A percentile compares a stretch with the other conserved stretches of the same genome.
phyloP scores from a whole-genome alignment of 2,888 invertebrate genomes.

The Fabriciana adippe region DNA sequence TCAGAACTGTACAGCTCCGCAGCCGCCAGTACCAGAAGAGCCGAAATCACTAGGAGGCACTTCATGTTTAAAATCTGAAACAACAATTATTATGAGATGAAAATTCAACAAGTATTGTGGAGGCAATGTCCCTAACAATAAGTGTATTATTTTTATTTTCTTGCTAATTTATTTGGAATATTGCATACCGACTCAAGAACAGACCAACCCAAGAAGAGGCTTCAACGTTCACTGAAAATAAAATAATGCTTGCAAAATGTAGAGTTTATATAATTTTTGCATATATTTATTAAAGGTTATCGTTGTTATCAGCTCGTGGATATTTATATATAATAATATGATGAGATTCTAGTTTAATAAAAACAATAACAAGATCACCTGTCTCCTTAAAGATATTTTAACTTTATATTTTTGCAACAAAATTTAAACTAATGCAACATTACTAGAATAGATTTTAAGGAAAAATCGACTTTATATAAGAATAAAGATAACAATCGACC shows the following conservation, averaged over 20 bases:
- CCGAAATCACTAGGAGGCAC: slow-evolving; percentile 47
- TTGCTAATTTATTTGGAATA: too few relatives aligned
- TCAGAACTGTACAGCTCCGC: slow-evolving; percentile 57
- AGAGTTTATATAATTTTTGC: slow-evolving; percentile 1
- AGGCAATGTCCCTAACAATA: not conserved
- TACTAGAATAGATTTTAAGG: not conserved
- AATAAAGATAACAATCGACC: slow-evolving; percentile 15
- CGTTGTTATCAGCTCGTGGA: not conserved
- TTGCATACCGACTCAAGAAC: too few relatives aligned
- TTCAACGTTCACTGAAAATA: slow-evolving; percentile 3
- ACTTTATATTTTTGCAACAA: too few relatives aligned
- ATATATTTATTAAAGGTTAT: slow-evolving; percentile 4
- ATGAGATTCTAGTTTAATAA: too few relatives aligned
- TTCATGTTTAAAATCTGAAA: slow-evolving; percentile 53
- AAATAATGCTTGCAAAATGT: too few relatives aligned
- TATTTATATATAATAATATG: not conserved
- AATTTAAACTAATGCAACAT: not conserved
- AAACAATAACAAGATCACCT: too few relatives aligned
- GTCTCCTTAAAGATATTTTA: too few relatives aligned
- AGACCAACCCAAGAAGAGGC: too few relatives aligned
- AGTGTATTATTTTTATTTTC: too few relatives aligned
- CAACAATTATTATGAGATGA: not conserved
- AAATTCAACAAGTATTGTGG: not conserved
- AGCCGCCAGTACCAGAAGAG: slow-evolving; percentile 48
- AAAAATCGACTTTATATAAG: slow-evolving; percentile 8